Percentiles rank a stretch among this genome's conserved stretches.
These are phyloP conservation scores for Busseola fusca DNA, from an alignment of 2,888 invertebrate genomes.

Conservation along the genomic window DNA sequence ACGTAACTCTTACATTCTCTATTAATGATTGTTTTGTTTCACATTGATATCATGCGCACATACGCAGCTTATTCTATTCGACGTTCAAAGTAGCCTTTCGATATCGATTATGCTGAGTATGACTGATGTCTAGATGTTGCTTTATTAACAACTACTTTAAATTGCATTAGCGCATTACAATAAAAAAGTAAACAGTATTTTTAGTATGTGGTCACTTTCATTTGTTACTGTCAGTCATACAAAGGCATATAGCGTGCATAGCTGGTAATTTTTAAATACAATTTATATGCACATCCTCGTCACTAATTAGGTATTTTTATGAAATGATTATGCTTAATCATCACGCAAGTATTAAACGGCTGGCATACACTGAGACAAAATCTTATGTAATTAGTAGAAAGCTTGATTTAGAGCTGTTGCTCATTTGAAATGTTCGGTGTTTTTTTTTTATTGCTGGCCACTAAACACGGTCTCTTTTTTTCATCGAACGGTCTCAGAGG, in stretches of 20 bases:
- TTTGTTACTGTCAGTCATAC: slow-evolving; percentile 38
- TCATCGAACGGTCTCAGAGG: not conserved
- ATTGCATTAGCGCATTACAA: slow-evolving; percentile 13
- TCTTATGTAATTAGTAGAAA: slow-evolving; percentile 3
- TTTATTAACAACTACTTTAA: slow-evolving; percentile 33
- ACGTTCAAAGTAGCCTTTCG: slow-evolving; percentile 18
- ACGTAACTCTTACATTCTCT: slow-evolving; percentile 36
- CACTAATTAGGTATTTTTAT: slow-evolving; percentile 30
- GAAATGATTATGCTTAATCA: slow-evolving; percentile 21
- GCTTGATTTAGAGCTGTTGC: not conserved
- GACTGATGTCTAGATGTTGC: slow-evolving; percentile 31
- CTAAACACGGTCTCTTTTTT: not conserved
- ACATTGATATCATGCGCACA: slow-evolving; percentile 12
- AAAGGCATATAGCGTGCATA: slow-evolving; percentile 42
- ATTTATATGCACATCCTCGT: slow-evolving; percentile 36
- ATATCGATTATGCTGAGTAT: slow-evolving; percentile 18
- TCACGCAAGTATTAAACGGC: slow-evolving; percentile 24
- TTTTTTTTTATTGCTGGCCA: not conserved
- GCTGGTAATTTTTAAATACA: slow-evolving; percentile 16
- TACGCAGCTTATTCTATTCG: not conserved
- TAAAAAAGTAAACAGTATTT: slow-evolving; percentile 17
- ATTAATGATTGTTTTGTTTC: slow-evolving; percentile 21
- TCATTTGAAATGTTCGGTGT: not conserved
- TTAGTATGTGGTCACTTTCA: slow-evolving; percentile 40
- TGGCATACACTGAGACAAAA: not conserved